These are phyloP conservation scores for Catharus ustulatus DNA, from an alignment of 2,797 vertebrate genomes.

Conservation along the genomic window DNA sequence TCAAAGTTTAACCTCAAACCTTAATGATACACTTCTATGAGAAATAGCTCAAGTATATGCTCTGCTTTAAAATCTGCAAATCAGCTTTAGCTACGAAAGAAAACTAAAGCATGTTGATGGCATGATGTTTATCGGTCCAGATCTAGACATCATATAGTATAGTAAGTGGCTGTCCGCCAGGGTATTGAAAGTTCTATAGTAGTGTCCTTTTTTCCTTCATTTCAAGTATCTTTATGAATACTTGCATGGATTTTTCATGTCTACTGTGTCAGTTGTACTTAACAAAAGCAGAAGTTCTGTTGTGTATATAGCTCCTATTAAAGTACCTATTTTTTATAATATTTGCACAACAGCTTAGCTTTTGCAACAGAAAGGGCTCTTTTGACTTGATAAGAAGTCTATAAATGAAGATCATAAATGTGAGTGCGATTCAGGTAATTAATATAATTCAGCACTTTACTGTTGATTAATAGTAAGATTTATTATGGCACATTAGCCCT, in stretches of 20 bases:
- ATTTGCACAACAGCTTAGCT: conserved; percentile 86
- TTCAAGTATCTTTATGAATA: conserved; percentile 70
- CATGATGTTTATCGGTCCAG: conserved; percentile 77
- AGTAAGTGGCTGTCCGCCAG: conserved; percentile 68
- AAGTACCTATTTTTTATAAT: conserved; percentile 73
- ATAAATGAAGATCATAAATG: conserved; percentile 78
- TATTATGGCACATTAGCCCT: conserved; percentile 88
- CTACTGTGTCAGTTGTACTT: conserved; percentile 62
- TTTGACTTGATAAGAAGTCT: conserved; percentile 82
- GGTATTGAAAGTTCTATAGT: conserved; percentile 68
- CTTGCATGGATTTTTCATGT: conserved; percentile 79
- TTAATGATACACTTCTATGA: conserved; percentile 68
- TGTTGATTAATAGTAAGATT: conserved; percentile 85
- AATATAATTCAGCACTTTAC: conserved; percentile 95
- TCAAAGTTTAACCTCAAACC: conserved; percentile 68
- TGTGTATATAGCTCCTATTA: conserved; percentile 67
- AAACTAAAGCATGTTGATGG: conserved; percentile 79
- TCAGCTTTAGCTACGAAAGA: conserved; percentile 72
- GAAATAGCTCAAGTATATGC: conserved; percentile 63
- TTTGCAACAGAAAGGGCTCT: conserved; percentile 91
- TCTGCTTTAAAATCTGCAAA: conserved; percentile 67
- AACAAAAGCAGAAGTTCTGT: conserved; percentile 61
- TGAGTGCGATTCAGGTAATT: conserved; percentile 86
- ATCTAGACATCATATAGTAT: conserved; percentile 71
- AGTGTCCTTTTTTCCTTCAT: conserved; percentile 69